These are phyloP conservation scores for Nemapogon koenigi DNA, from an alignment of 2,888 invertebrate species.

Conservation along the genomic window DNA sequence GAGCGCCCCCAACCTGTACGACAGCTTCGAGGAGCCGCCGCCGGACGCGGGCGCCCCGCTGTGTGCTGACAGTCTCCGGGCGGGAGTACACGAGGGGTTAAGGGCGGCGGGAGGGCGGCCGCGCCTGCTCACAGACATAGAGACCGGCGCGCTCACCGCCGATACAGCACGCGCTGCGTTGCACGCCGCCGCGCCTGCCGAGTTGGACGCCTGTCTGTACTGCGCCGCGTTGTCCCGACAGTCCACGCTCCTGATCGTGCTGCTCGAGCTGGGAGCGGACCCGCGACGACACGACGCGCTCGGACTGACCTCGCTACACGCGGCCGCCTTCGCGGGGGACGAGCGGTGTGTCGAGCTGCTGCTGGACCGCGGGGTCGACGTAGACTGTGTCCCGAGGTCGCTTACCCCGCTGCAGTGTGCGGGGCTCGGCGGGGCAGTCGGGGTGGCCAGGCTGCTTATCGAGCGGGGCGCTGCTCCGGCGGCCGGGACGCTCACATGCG, in stretches of 20 bases:
- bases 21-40: constrained; percentile 78
- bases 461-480: constrained; percentile 73
- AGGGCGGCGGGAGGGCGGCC: constrained; percentile 71
- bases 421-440: constrained; percentile 85
- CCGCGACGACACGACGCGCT: constrained; percentile 73
- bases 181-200: constrained; percentile 66
- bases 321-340: constrained; percentile 81
- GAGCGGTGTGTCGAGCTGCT: constrained; percentile 73
- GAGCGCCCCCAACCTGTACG: constrained; percentile 81
- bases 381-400: constrained; percentile 72
- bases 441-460: constrained; percentile 80
- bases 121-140: constrained; percentile 75
- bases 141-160: constrained; percentile 68
- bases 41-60: constrained; percentile 75
- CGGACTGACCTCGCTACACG: constrained; percentile 77
- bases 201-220: constrained; percentile 74
- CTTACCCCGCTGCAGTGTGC: constrained; percentile 89
- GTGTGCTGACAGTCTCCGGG: constrained; percentile 75
- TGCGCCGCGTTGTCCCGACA: constrained; percentile 79
- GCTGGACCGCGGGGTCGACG: constrained; percentile 71
- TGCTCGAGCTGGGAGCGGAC: constrained; percentile 74
- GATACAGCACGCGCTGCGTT: constrained; percentile 62
- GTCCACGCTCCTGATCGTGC: constrained; percentile 68
- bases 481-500: constrained; percentile 80
- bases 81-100: constrained; percentile 78